A percentile compares a stretch with the other conserved stretches of the same genome.
These are phyloP conservation scores for Cheilosia scutellata DNA, from an alignment of 2,888 invertebrate species.

Conservation along the genomic window DNA sequence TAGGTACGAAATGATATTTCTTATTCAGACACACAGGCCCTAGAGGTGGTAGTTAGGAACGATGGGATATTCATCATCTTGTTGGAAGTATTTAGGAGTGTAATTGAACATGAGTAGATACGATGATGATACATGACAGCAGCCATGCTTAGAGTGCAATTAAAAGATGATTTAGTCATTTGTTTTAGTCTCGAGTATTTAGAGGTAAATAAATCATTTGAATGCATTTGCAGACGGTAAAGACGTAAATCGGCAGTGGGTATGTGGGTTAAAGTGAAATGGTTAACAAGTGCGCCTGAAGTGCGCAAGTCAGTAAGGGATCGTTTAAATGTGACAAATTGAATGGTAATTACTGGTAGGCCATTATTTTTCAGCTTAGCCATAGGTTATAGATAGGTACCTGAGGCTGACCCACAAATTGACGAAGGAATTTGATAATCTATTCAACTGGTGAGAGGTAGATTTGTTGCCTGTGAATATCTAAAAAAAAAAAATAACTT, in stretches of 20 bases:
- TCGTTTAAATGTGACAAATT: slow-evolving; percentile 67
- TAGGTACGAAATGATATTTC: slow-evolving; percentile 56
- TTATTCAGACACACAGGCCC: slow-evolving; percentile 43
- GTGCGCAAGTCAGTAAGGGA: slow-evolving; percentile 47
- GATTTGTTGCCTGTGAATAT: no score
- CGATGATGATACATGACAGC: slow-evolving; percentile 52
- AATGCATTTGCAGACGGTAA: slow-evolving; percentile 8
- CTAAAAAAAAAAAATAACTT: no score
- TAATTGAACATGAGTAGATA: slow-evolving; percentile 57
- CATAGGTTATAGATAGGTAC: no score
- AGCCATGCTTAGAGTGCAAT: slow-evolving; percentile 65
- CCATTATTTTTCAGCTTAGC: slow-evolving; percentile 3
- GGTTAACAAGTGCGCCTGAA: slow-evolving; percentile 35
- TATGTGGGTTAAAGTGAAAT: slow-evolving; percentile 49
- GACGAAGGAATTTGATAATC: no score
- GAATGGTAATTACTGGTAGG: slow-evolving; percentile 57
- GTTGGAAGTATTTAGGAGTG: slow-evolving; percentile 56
- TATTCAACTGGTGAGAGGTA: no score
- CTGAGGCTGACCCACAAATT: no score
- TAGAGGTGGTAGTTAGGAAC: slow-evolving; percentile 59
- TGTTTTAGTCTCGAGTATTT: slow-evolving; percentile 44
- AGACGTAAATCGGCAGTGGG: slow-evolving; percentile 19
- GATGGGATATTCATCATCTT: slow-evolving; percentile 59
- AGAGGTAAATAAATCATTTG: slow-evolving; percentile 39
- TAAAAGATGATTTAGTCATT: slow-evolving; percentile 74